phyloP scores from a whole-genome alignment of 2,888 invertebrate genomes.

The Griposia aprilina region DNA sequence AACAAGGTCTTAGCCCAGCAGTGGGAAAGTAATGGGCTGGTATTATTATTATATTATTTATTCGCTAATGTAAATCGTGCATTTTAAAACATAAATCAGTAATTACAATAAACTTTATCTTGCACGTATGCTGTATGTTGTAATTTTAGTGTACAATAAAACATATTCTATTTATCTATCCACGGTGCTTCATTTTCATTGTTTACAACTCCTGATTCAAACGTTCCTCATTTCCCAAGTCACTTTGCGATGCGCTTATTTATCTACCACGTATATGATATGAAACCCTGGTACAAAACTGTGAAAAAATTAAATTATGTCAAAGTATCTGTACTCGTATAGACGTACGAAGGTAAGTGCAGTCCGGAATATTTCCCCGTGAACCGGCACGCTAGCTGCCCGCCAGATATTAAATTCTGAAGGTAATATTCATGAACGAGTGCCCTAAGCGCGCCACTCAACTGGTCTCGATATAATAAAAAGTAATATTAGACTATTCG shows the following conservation, averaged over 20 bases:
- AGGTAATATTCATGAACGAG: constrained; percentile 65
- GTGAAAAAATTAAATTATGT: constrained; percentile 11
- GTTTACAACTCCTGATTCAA: not conserved
- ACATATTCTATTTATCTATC: not conserved
- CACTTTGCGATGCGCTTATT: not conserved
- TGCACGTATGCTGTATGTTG: not conserved
- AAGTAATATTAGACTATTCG: constrained; percentile 29
- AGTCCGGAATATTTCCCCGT: constrained; percentile 42
- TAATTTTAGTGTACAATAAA: not conserved
- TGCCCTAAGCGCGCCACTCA: constrained; percentile 45
- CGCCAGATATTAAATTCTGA: constrained; percentile 66
- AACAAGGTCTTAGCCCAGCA: too few species aligned
- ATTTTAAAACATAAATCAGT: too few species aligned
- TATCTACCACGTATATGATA: not conserved
- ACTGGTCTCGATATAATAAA: constrained; percentile 47
- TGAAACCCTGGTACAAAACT: not conserved
- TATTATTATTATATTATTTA: too few species aligned
- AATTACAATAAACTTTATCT: not conserved
- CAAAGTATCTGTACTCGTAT: constrained; percentile 17
- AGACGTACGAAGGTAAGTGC: not conserved
- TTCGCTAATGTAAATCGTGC: too few species aligned
- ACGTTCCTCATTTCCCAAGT: too few species aligned
- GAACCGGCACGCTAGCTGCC: constrained; percentile 49
- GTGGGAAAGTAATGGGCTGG: too few species aligned
- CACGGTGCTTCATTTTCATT: not conserved